Evolutionary conservation across 2,888 invertebrate species (phyloP), one percentile per base, ranked within the genome.

Genomic region (Acrobasis suavella): DNA sequence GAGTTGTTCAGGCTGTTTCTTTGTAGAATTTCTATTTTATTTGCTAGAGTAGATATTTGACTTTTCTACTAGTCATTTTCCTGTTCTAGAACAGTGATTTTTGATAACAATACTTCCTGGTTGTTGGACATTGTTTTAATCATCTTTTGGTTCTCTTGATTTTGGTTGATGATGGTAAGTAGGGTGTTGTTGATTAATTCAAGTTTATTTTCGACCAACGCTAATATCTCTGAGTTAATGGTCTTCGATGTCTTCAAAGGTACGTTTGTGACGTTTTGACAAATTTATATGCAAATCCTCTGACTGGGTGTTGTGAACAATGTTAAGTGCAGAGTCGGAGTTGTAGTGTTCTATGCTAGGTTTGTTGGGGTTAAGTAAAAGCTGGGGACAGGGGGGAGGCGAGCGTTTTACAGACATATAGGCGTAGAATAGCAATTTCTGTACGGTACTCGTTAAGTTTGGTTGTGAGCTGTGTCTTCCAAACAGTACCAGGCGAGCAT

Each of bases 51-150:
- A 3, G 16, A 38, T 15, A 68, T 38, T 10, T 32, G 16, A 9
- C n/a, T 63, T 56, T 63, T 65, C 7, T 64, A 64, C 0, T 54
- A 50, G 0, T 1, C 37, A 42, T 68, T 66, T 61, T 68, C 68
- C 15, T 38, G 16, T 46, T 68, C 66, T 2, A 66, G 17, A 14
- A 0, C 15, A 9, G n/a, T 54, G n/a, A 66, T 62, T 63, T 62
- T 65, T 22, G 39, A 16, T 8, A 64, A n/a, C 14, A 67, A 8
- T 9, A 60, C 58, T 16, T 64, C 64, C n/a, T 68, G 58, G 55
- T 65, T 54, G 2, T 1, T n/a, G 1, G 64, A 56, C 50, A 68
- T 59, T 7, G 16, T 15, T 6, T 62, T 63, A 1, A 68, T 52
- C 7, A 64, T 15, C n/a, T 60, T 64, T 61, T 67, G 46, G 1